Evolutionary conservation across 2,797 vertebrate species (phyloP).

Genomic region (Taeniopygia guttata): DNA sequence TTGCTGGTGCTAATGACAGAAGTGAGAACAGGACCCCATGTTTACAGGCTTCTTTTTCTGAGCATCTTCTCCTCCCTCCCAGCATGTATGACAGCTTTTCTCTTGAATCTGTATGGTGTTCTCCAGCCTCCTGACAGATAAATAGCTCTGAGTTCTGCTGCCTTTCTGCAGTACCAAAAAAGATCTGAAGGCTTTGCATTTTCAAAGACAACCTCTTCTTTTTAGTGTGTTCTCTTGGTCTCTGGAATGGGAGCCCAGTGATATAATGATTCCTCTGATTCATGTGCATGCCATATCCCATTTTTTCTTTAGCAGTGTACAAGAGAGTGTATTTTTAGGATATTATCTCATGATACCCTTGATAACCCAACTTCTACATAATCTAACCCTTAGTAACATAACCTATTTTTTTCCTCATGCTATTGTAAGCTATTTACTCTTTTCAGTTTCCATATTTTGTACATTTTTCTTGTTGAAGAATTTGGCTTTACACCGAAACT

Average conservation of each 20-base stretch:
- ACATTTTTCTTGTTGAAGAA: not conserved
- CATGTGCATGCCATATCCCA: not conserved
- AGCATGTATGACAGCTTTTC: not conserved
- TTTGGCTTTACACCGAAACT: not conserved
- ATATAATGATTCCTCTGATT: not conserved
- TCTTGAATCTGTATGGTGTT: not conserved
- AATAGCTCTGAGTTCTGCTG: not conserved
- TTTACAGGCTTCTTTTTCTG: not conserved
- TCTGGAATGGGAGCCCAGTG: not conserved
- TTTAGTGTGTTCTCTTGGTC: not conserved
- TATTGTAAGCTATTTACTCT: not conserved
- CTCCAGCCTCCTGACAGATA: not conserved
- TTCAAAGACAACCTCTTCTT: constrained; percentile 26
- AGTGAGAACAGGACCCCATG: not conserved
- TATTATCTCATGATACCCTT: not conserved
- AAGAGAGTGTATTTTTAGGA: not conserved
- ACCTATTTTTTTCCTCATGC: not conserved
- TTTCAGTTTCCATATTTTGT: not conserved
- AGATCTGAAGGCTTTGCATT: not conserved
- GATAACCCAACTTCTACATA: not conserved
- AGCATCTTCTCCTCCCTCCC: not conserved
- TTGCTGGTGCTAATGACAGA: not conserved
- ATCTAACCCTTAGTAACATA: not conserved
- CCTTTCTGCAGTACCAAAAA: not conserved
- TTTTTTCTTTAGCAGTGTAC: not conserved